Evolutionary conservation across 2,797 vertebrate species (phyloP).

Genomic region (Alca torda): DNA sequence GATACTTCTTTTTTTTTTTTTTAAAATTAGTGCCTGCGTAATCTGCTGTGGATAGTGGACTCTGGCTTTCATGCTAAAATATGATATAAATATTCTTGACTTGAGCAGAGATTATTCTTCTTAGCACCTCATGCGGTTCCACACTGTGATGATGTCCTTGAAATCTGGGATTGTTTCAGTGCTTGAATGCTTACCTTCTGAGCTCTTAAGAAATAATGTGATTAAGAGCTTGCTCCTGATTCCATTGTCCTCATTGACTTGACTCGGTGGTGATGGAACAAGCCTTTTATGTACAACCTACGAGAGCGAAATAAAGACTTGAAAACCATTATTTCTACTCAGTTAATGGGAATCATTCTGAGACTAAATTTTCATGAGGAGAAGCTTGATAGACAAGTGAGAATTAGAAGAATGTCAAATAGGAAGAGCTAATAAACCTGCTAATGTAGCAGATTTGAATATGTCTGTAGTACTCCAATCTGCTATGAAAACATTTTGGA

Average conservation of each 20-base stretch:
- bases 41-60: neutral
- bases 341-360: neutral
- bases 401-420: neutral
- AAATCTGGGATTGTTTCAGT: neutral
- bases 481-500: neutral
- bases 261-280: neutral
- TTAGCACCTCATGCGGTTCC: neutral
- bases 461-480: neutral
- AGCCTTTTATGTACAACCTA: neutral
- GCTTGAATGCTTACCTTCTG: neutral
- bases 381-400: neutral
- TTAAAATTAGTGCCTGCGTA: neutral
- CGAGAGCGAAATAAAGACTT: neutral
- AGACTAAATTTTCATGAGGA: neutral
- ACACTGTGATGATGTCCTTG: neutral
- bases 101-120: neutral
- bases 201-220: neutral
- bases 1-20: neutral
- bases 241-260: neutral
- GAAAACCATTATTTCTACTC: neutral
- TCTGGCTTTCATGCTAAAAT: neutral
- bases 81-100: neutral
- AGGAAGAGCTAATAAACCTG: neutral
- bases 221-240: neutral
- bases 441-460: neutral